Conservation (phyloP, 2,888 invertebrate genomes). For the Parnassius glacialis region DNA sequence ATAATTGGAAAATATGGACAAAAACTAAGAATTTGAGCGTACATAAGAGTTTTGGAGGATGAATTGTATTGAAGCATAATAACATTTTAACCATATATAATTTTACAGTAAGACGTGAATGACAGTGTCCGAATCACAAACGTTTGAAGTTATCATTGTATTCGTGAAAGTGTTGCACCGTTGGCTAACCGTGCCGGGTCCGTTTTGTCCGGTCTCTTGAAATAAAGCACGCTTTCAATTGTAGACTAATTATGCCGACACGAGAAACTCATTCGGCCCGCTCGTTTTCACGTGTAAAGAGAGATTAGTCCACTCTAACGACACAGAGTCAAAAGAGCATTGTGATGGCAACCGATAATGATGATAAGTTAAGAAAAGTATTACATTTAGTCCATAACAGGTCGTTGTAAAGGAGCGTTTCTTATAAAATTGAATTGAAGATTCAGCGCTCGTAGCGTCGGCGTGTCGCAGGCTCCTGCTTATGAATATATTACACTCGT, state of each 20-base stretch:
- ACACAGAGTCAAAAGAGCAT: constrained; percentile 66
- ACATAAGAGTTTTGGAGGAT: not conserved
- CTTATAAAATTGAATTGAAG: constrained; percentile 76
- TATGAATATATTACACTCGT: constrained; percentile 74
- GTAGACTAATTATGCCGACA: constrained; percentile 80
- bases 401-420: constrained; percentile 68
- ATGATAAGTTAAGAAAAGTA: constrained; percentile 76
- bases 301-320: constrained; percentile 77
- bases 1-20: no score
- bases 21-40: not conserved
- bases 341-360: constrained; percentile 70
- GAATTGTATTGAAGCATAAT: no score
- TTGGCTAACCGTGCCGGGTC: constrained; percentile 74
- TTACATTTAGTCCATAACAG: constrained; percentile 68
- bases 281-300: constrained; percentile 75
- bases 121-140: constrained; percentile 55
- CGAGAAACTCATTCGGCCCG: constrained; percentile 77
- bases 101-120: not conserved
- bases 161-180: constrained; percentile 78
- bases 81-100: no score
- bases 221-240: constrained; percentile 80
- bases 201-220: constrained; percentile 72
- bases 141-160: constrained; percentile 71
- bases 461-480: constrained; percentile 65
- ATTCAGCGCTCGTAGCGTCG: constrained; percentile 70